A percentile compares a stretch with the other conserved stretches of the same genome.
Conservation (phyloP, 2,113 vertebrate species). For the Entosphenus tridentatus region DNA sequence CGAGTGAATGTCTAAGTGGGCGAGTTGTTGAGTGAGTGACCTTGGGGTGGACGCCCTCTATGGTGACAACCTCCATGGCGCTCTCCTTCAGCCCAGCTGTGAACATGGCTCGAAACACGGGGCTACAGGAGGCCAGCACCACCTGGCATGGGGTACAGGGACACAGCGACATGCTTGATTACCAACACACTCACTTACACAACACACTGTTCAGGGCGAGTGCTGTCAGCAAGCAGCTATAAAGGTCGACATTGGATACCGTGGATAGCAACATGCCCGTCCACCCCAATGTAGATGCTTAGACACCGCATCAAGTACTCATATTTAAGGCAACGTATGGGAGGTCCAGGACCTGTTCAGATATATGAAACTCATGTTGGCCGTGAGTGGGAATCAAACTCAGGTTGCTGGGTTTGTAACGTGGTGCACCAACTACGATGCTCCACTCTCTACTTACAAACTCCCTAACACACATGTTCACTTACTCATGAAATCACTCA, state of each 20-base stretch:
- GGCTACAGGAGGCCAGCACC: slow-evolving; percentile 63
- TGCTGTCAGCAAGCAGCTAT: neutral
- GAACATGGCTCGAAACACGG: slow-evolving; percentile 82
- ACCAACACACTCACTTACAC: slow-evolving; percentile 17
- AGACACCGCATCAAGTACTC: neutral
- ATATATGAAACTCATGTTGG: no score
- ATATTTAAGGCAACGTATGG: neutral
- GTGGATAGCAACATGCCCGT: neutral
- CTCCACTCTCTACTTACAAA: no score
- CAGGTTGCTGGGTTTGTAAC: no score
- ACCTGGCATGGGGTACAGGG: slow-evolving; percentile 68
- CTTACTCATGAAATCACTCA: no score
- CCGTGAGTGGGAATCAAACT: no score
- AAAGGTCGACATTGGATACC: neutral
- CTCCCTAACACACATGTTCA: no score
- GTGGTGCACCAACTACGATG: no score
- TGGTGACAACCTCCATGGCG: slow-evolving; percentile 61
- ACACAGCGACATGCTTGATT: slow-evolving; percentile 30
- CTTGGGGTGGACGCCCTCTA: slow-evolving; percentile 59
- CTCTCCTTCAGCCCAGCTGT: slow-evolving; percentile 60
- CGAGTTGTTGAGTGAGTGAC: neutral
- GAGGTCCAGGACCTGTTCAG: no score
- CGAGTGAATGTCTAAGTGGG: no score
- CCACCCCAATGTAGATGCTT: neutral
- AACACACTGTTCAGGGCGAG: neutral